Base-by-base conservation (phyloP, 2,797 vertebrate genomes). In the Thunnus albacares region DNA sequence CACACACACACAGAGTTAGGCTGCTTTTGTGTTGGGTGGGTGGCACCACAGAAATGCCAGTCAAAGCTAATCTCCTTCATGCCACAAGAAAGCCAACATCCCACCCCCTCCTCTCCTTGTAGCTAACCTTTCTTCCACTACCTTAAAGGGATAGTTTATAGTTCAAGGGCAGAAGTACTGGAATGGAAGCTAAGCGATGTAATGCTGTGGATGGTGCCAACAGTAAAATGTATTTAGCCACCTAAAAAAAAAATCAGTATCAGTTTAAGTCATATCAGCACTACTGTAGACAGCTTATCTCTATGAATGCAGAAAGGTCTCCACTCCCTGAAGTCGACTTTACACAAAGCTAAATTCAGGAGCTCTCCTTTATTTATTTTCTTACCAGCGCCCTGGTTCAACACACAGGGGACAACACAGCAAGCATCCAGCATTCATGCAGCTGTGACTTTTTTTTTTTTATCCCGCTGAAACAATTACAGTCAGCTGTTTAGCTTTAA, bases 281-380 rank as follows among this genome's bases (percentile, higher is more conserved):
- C 30, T 33, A 33, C 30, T 33, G 5, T 33, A 33, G 6, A 33
- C 6, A 33, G 5, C 30, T 6, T 33, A 4, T 45, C 43, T 45
- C 43, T 4, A 45, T 45, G 43, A 45, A 45, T 13, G 43, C 43
- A 49, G 17, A 45, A 18, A 26, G 6, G 10, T 24, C 30, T 41
- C 11, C 14, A 38, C 30, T 61, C 30, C 38, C 63, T 38, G 26
- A 57, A 57, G 22, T 35, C n/a, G 3, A 22, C 30, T 70, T n/a
- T 30, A 60, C 13, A 47, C 45, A 33, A 6, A 71, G 26, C 38
- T 35, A n/a, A 59, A 75, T 38, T 66, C 80, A 81, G 81, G 38
- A 80, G 80, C 66, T 38, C 22, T 18, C 15, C 18, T 47, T 35
- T 30, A 22, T 79, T 89, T 66, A 41, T 83, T 79, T 80, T 71